Evolutionary conservation across 2,113 vertebrate genomes (phyloP).

Genomic region (Istiophorus platypterus): DNA sequence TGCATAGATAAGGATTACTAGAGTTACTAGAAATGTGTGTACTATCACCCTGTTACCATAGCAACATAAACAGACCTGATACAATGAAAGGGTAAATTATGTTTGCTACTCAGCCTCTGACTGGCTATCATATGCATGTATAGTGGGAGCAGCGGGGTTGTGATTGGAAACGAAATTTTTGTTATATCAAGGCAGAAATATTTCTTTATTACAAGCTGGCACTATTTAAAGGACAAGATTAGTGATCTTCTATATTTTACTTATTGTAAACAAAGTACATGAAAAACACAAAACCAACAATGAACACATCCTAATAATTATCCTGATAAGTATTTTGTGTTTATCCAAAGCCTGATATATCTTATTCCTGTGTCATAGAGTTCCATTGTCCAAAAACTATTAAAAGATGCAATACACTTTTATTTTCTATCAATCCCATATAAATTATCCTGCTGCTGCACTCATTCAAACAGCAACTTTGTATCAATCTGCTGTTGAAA

Average conservation of each 20-base stretch:
- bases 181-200: not conserved
- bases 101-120: conserved; percentile 13
- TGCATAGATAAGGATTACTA: not conserved
- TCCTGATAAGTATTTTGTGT: no score
- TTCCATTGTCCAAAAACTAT: no score
- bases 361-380: no score
- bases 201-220: not conserved
- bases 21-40: not conserved
- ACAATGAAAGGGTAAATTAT: conserved; percentile 8
- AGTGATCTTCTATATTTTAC: not conserved
- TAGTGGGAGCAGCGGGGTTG: not conserved
- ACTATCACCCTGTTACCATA: conserved; percentile 28
- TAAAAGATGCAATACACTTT: no score
- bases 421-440: no score
- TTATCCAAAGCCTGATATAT: no score
- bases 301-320: no score
- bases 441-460: no score
- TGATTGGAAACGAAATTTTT: not conserved
- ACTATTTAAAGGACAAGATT: not conserved
- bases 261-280: not conserved
- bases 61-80: conserved; percentile 21
- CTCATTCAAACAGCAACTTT: no score
- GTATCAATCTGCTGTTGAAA: no score
- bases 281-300: no score
- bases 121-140: not conserved